These are phyloP conservation scores for Myripristis jacobus DNA, from an alignment of 2,797 vertebrate genomes.

Conservation along the genomic window DNA sequence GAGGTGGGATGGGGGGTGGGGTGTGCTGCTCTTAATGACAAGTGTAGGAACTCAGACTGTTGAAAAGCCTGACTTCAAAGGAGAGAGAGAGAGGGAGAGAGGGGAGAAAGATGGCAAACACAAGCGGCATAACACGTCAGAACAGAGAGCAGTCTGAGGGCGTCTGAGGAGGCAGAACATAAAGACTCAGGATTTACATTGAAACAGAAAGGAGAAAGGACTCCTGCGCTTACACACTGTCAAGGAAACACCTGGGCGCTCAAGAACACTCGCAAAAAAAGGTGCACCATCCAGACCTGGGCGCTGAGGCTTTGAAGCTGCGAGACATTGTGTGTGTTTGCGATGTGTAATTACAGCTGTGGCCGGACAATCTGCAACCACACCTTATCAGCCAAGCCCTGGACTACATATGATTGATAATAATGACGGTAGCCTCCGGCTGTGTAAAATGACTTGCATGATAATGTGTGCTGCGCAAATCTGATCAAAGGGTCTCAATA, in stretches of 20 bases:
- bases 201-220: not conserved
- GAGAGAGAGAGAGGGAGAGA: constrained; percentile 40
- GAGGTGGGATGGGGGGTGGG: too few species aligned
- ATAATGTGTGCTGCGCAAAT: constrained; percentile 58
- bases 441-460: constrained; percentile 64
- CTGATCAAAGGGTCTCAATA: constrained; percentile 76
- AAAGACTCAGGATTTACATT: constrained; percentile 17
- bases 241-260: constrained; percentile 35
- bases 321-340: constrained; percentile 33
- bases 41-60: constrained; percentile 59
- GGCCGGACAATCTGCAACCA: constrained; percentile 16
- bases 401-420: constrained; percentile 61
- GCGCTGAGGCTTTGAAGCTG: constrained; percentile 42
- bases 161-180: constrained; percentile 25
- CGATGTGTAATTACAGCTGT: constrained; percentile 60
- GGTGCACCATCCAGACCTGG: not conserved
- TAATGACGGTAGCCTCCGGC: constrained; percentile 70
- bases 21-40: constrained; percentile 57
- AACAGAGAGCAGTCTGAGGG: constrained; percentile 44
- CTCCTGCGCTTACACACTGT: constrained; percentile 20
- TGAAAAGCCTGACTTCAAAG: constrained; percentile 70
- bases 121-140: constrained; percentile 46
- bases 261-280: constrained; percentile 11
- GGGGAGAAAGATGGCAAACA: constrained; percentile 37
- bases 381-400: not conserved